A percentile compares a stretch with the other conserved stretches of the same genome.
Evolutionary conservation across 2,113 vertebrate genomes (phyloP).

Genomic region (Nipponia nippon): DNA sequence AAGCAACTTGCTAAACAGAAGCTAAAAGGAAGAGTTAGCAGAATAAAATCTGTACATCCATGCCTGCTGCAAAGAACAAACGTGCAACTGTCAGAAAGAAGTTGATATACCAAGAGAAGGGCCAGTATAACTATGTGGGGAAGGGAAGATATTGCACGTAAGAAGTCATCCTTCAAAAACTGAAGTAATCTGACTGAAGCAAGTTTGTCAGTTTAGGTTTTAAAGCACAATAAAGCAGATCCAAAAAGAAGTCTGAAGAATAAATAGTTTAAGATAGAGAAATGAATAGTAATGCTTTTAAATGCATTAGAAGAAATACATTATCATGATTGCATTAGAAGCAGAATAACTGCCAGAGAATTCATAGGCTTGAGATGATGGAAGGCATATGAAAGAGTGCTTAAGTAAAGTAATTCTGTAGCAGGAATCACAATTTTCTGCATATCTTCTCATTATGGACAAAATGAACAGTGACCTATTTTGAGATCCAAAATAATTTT

Average conservation of each 20-base stretch:
- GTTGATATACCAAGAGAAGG: background rate
- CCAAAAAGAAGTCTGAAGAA: background rate
- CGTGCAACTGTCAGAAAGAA: fast-evolving
- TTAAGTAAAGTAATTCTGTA: background rate
- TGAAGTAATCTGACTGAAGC: background rate
- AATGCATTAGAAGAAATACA: background rate
- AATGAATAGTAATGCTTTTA: background rate
- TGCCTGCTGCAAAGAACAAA: background rate
- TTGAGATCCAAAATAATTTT: background rate
- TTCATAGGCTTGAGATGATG: background rate
- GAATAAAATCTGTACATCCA: background rate
- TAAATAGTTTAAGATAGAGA: background rate
- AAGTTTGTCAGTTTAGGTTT: background rate
- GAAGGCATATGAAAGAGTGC: background rate
- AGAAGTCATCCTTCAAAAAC: background rate
- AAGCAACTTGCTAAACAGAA: background rate
- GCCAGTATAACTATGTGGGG: background rate
- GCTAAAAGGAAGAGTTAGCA: background rate
- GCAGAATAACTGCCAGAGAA: background rate
- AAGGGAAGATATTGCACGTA: background rate
- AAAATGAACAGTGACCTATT: background rate
- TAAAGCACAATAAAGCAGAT: background rate
- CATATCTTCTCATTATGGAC: fast-evolving
- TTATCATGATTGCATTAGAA: background rate
- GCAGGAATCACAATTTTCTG: background rate